Conservation (phyloP, 1,140 invertebrate species). For the Linepithema humile region DNA sequence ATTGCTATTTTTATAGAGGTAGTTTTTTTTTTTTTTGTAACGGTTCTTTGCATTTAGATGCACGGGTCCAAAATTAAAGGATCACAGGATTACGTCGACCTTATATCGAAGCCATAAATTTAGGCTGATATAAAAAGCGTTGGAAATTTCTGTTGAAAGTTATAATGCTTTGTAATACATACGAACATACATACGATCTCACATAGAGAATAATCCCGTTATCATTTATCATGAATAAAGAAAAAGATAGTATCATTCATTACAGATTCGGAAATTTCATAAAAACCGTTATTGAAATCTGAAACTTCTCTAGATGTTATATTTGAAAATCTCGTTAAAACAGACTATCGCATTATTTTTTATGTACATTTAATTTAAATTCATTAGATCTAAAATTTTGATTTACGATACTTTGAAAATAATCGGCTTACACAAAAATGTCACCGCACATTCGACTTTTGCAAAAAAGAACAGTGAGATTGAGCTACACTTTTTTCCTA, state of each 20-base stretch:
- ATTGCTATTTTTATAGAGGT: not conserved
- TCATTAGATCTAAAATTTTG: conserved; percentile 25
- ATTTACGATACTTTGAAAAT: conserved; percentile 40
- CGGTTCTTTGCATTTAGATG: not conserved
- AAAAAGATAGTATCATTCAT: not conserved
- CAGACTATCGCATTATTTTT: not conserved
- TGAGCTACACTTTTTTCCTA: conserved; percentile 48
- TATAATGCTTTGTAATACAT: not conserved
- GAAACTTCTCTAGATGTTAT: not conserved
- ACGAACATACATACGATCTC: too few relatives aligned
- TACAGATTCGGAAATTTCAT: not conserved
- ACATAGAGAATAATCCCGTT: not conserved
- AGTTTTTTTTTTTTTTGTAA: not conserved
- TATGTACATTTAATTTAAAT: not conserved
- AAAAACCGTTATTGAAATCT: not conserved
- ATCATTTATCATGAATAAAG: not conserved
- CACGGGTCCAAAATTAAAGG: not conserved
- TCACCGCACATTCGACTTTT: conserved; percentile 21
- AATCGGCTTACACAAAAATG: conserved; percentile 44
- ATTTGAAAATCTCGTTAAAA: not conserved
- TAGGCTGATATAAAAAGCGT: not conserved
- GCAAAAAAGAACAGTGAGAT: conserved; percentile 4
- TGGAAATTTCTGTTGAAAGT: not conserved
- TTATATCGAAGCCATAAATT: not conserved
- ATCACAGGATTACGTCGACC: not conserved